Conservation (phyloP, 2,797 vertebrate genomes). For the Rhinoraja longicauda region DNA sequence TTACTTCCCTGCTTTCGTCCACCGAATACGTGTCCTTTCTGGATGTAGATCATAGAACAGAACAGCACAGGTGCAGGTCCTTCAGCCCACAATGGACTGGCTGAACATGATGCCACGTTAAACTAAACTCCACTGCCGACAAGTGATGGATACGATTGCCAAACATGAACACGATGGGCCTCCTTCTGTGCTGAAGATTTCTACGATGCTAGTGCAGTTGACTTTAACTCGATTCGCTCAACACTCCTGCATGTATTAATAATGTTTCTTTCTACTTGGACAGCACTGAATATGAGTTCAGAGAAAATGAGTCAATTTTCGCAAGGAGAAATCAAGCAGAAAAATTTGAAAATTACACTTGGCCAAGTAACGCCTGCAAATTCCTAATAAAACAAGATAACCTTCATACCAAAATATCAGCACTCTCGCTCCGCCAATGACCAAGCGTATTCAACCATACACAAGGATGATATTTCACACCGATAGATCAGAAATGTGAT, state of each 20-base stretch:
- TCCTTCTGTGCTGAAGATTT: no score
- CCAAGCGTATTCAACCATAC: background rate
- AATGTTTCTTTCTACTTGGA: background rate
- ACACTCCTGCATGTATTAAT: background rate
- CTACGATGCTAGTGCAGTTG: background rate
- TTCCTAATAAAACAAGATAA: conserved; percentile 2
- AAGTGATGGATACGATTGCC: no score
- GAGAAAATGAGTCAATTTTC: conserved; percentile 20
- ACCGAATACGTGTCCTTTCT: no score
- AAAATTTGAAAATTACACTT: background rate
- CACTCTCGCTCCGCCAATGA: background rate
- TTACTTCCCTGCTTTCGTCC: background rate
- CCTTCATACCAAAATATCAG: background rate
- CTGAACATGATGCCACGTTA: no score
- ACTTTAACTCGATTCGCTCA: background rate
- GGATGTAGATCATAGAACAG: no score
- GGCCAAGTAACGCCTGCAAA: background rate
- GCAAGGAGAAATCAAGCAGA: background rate
- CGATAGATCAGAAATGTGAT: conserved; percentile 12
- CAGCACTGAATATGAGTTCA: background rate
- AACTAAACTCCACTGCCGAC: no score
- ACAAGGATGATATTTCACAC: background rate
- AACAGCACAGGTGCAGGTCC: no score
- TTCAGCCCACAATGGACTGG: no score
- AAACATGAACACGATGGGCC: no score